Evolutionary conservation across 2,888 invertebrate species (phyloP), one percentile per base, ranked within the genome.

Genomic region (Odontocolon sp.): DNA sequence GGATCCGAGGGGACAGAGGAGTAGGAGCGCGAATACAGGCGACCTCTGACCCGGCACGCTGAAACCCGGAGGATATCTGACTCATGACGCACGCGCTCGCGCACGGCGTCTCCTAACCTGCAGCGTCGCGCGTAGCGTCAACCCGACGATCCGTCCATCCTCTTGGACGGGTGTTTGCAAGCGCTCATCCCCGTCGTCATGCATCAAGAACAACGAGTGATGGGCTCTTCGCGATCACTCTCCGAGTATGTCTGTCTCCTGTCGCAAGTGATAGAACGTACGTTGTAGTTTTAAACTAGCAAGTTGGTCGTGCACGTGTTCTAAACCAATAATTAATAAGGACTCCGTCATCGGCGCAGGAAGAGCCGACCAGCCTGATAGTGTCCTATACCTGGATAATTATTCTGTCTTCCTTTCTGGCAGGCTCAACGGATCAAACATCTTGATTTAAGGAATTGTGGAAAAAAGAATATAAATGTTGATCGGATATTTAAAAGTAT

Each of bases 41-140:
- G 87, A 88, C 88, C 89, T 81, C 64, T 86, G 88, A 89, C 88
- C 88, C 84, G 84, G 88, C 89, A 89, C 88, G 89, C 86, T 86
- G 84, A 84, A 87, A 88, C 79, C 84, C 83, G 81, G 83, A 84
- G 86, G 85, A 88, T 88, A 87, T 88, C 88, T 87, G 87, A 89
- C 88, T 89, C 89, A 87, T 86, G 88, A 87, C 85, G 87, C 85
- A 84, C 80, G 85, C 81, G 81, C 69, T 59, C 73, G 69, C 83
- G 81, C 80, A 83, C 80, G 77, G 78, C 76, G 74, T 76, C 79
- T 76, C 81, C 83, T 81, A 83, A 81, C 79, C 56, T 64, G 56
- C 61, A 45, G 78, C 78, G 79, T 56, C 67, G 61, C 61, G 56
- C 80, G 76, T 61, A 77, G 71, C 78, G 56, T 67, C 69, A 73